Percentiles rank a stretch among this genome's conserved stretches.
phyloP scores from a whole-genome alignment of 2,113 vertebrate species.

The Ascaphus truei region DNA sequence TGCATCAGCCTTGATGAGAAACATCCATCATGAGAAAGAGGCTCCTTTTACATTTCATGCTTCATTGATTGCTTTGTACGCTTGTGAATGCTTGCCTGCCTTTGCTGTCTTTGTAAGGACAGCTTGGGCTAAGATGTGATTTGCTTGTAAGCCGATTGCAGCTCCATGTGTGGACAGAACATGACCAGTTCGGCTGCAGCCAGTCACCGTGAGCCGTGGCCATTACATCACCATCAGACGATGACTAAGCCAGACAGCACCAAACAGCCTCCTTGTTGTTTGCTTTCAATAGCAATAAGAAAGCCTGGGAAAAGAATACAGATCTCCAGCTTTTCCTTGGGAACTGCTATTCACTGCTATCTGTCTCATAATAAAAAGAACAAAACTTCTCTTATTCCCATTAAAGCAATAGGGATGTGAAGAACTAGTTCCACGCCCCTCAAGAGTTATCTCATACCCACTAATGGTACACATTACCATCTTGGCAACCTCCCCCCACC shows the following conservation, averaged over 20 bases:
- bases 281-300: slow-evolving; percentile 51
- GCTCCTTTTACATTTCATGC: slow-evolving; percentile 62
- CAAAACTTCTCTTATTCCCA: no score
- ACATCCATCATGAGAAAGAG: slow-evolving; percentile 34
- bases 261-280: slow-evolving; percentile 54
- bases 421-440: no score
- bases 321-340: slow-evolving; percentile 51
- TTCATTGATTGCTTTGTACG: slow-evolving; percentile 67
- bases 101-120: slow-evolving; percentile 54
- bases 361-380: no score
- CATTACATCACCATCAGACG: slow-evolving; percentile 68
- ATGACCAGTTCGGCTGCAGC: slow-evolving; percentile 69
- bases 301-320: slow-evolving; percentile 61
- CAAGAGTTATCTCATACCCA: no score
- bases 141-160: slow-evolving; percentile 56
- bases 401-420: no score
- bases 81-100: slow-evolving; percentile 53
- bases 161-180: slow-evolving; percentile 61
- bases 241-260: slow-evolving; percentile 48
- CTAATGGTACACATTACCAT: no score
- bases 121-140: slow-evolving; percentile 56
- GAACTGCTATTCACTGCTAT: slow-evolving; percentile 46
- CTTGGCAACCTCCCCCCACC: no score
- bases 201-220: slow-evolving; percentile 56
- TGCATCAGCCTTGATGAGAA: slow-evolving; percentile 14